These are phyloP conservation scores for Lamproptera curius DNA, from an alignment of 2,888 invertebrate genomes.

Conservation along the genomic window DNA sequence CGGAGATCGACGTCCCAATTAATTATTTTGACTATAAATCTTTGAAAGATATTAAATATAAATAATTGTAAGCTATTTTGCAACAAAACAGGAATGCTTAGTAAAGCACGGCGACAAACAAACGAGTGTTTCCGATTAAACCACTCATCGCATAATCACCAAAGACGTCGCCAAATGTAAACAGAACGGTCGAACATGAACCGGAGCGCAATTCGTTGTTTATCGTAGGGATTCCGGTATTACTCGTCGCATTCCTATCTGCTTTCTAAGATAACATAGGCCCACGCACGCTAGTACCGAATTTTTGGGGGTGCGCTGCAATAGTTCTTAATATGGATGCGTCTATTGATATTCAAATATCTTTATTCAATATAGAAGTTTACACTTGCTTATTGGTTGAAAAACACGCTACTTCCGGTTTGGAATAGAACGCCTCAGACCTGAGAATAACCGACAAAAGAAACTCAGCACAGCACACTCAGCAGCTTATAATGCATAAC, in stretches of 20 bases:
- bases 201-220: constrained; percentile 37
- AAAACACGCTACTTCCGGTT: no score
- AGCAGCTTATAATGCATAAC: no score
- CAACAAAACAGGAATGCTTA: neutral
- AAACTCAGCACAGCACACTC: no score
- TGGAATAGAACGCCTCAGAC: no score
- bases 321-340: constrained; percentile 24
- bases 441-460: no score
- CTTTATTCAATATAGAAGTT: no score
- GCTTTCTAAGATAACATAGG: constrained; percentile 60
- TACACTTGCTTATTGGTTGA: no score
- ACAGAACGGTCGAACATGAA: constrained; percentile 17
- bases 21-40: no score
- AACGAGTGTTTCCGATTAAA: constrained; percentile 8
- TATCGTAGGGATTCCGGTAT: constrained; percentile 60
- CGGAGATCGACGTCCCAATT: no score
- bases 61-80: no score
- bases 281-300: constrained; percentile 37
- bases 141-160: constrained; percentile 25
- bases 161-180: constrained; percentile 15
- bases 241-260: constrained; percentile 56
- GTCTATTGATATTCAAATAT: no score
- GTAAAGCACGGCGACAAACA: neutral
- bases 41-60: no score
- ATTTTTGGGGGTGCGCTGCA: constrained; percentile 32